Evolutionary conservation across 2,797 vertebrate genomes (phyloP), one percentile per base, ranked within the genome.

Genomic region (Brachyrhaphis roseni): DNA sequence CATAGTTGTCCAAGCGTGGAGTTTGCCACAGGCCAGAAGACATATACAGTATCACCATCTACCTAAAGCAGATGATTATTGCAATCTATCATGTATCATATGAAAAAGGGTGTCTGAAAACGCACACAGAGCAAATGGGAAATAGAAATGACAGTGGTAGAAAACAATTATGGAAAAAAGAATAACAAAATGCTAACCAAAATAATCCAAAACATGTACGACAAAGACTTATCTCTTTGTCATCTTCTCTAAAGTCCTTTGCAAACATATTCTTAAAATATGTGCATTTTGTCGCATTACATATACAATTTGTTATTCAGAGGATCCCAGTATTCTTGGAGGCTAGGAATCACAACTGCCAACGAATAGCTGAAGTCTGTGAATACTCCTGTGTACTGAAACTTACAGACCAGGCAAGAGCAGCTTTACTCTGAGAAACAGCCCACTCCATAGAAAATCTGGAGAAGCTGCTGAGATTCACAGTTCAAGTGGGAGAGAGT

Each of bases 11-110:
- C 34, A 78, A 78, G 83, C 5, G 46, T 64, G 76, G 72, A 72
- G 16, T 82, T 82, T 77, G 55, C 70, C 79, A 82, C 74, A 47
- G 79, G 77, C 79, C 75, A 80, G 75, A 76, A 15, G 82, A 84
- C 66, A 66, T 76, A 72, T n/a, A 46, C 70, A 76, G 75, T 77
- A 82, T 86, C 76, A 36, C 49, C 68, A 82, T 79, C 85, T 78
- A 91, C 75, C 72, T 47, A 73, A 72, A 20, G 4, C 74, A 73
- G 72, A 89, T 74, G 78, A 84, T 88, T 64, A 74, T 78, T 66
- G 23, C 71, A 83, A 75, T 75, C 79, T 28, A 36, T 72, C 70
- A 59, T 15, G 64, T 26, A 46, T 62, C 51, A 75, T 75, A 74
- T 76, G 43, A n/a, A 84, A 81, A 82, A 53, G 55, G 76, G 31